Evolutionary conservation across 2,797 vertebrate species (phyloP).

Genomic region (Prionace glauca): DNA sequence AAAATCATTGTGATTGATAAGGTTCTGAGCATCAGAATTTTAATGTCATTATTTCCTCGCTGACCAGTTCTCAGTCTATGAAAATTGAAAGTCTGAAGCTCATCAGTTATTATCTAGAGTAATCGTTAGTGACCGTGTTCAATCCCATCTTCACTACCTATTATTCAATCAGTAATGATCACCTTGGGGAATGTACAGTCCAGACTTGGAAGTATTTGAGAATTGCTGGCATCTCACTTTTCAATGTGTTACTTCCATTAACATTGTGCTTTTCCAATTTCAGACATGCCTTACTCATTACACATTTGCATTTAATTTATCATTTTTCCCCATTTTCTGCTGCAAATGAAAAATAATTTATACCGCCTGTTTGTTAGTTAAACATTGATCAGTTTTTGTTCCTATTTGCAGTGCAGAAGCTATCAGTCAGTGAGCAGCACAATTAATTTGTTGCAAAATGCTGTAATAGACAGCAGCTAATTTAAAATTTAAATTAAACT

Average conservation of each 20-base stretch:
- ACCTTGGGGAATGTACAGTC: not conserved
- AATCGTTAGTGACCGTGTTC: not conserved
- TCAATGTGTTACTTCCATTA: not conserved
- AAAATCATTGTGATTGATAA: not conserved
- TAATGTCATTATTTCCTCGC: not conserved
- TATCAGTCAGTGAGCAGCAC: not conserved
- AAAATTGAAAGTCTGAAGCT: not conserved
- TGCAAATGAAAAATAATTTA: not conserved
- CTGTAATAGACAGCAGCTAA: constrained; percentile 32
- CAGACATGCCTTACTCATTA: not conserved
- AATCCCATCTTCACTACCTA: not conserved
- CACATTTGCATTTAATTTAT: not conserved
- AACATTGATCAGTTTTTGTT: constrained; percentile 13
- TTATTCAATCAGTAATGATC: not conserved
- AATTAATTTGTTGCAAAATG: constrained; percentile 33
- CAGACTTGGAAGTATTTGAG: not conserved
- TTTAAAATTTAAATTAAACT: constrained; percentile 35
- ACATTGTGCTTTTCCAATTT: not conserved
- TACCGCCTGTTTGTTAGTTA: not conserved
- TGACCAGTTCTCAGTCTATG: not conserved
- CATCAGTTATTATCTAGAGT: not conserved
- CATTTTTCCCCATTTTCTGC: not conserved
- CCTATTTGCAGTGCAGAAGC: not conserved
- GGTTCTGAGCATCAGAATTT: not conserved
- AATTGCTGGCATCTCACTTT: not conserved